A percentile compares a stretch with the other conserved stretches of the same genome.
These are phyloP conservation scores for Chaenogobius annularis DNA, from an alignment of 2,113 vertebrate species.

Conservation along the genomic window DNA sequence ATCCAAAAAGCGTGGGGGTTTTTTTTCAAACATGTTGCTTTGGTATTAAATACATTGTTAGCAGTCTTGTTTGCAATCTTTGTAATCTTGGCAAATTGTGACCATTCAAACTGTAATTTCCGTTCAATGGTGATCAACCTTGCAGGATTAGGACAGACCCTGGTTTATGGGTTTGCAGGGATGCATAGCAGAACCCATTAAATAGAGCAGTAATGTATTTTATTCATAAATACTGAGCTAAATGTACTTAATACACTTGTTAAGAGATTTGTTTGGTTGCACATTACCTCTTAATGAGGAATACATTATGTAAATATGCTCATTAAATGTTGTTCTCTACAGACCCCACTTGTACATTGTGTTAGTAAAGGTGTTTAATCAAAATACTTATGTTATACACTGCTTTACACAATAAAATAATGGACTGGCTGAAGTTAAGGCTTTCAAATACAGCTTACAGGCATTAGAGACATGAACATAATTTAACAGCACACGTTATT, in stretches of 20 bases:
- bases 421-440: neutral
- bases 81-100: too few relatives aligned
- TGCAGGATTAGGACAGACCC: too few relatives aligned
- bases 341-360: neutral
- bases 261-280: conserved; percentile 8
- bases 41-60: too few relatives aligned
- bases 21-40: too few relatives aligned
- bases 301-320: neutral
- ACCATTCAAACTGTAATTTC: too few relatives aligned
- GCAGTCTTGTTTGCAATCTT: too few relatives aligned
- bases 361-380: neutral
- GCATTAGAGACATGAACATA: too few relatives aligned
- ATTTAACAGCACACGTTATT: too few relatives aligned
- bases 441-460: neutral
- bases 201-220: conserved; percentile 71
- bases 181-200: conserved; percentile 67
- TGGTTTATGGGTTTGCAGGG: conserved; percentile 59
- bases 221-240: conserved; percentile 23
- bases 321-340: neutral
- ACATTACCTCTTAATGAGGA: neutral
- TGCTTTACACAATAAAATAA: neutral
- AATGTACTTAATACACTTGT: conserved; percentile 20
- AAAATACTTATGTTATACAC: neutral
- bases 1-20: too few relatives aligned
- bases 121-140: too few relatives aligned